Base-by-base conservation (phyloP, 2,113 vertebrate species). In the Globicephala melas region DNA sequence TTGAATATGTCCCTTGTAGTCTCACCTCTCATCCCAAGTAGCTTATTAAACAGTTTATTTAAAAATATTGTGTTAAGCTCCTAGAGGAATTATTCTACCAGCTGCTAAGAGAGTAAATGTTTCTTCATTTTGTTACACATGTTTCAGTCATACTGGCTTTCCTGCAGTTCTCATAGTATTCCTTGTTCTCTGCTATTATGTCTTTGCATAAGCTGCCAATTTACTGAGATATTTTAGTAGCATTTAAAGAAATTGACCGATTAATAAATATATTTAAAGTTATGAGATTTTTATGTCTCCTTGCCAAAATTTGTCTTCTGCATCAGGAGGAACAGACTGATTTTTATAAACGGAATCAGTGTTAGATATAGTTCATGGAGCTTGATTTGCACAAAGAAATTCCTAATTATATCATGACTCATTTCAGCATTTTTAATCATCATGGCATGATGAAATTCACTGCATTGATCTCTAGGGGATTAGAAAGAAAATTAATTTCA, bases 401-500 rank as follows among this genome's bases (percentile, higher is more conserved):
- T 23, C 31, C 74, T 95, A 95, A 97, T 97, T 97, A 79, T 91
- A 93, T 96, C 79, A 71, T 96, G 97, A 97, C 92, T 97, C 86
- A 96, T 96, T 96, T 98, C 87, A 97, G 87, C 73, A 95, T 96
- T 95, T 96, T 96, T 95, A 96, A 95, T 96, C 95, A 93, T 86
- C 79, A 74, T 80, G 38, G 68, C 60, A 80, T 94, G 97, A 97
- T 97, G 91, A 95, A 97, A 91, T 96, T 91, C 96, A 96, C 44
- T 80, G 41, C 33, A 67, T 70, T 91, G 79, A 62, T 96, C 73
- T 96, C 83, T 93, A 80, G 65, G 89, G 95, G 92, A 97, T 96
- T 96, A 96, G 91, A 89, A 86, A 95, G 94, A 97, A 97, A 98
- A 95, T 83, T 95, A 76, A 98, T 97, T 97, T 97, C 89, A 76